Evolutionary conservation across 64 coral and sea anemone genomes (phyloP).

Genomic region (Hydrozoanthus tunicans): DNA sequence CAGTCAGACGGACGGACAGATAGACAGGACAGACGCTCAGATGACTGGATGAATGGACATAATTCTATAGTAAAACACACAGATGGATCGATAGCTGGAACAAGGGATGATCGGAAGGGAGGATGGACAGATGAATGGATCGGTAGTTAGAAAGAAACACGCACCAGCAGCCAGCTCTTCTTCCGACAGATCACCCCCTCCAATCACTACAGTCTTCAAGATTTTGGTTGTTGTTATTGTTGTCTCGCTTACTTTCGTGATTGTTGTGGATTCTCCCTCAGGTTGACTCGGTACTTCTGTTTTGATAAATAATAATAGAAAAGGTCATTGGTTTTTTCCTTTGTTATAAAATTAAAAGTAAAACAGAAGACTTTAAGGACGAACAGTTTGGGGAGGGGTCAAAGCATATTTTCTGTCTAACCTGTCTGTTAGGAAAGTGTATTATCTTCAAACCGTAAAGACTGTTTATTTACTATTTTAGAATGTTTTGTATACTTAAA

Average conservation of each 20-base stretch:
- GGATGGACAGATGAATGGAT: background rate
- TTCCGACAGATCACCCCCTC: background rate
- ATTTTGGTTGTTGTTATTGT: constrained; percentile 46
- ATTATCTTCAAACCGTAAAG: no score
- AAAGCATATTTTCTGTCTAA: background rate
- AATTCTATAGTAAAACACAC: background rate
- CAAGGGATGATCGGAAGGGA: background rate
- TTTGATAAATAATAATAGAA: background rate
- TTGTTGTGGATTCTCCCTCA: background rate
- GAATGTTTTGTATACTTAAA: no score
- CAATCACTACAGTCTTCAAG: constrained; percentile 17
- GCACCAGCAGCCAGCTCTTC: constrained; percentile 33
- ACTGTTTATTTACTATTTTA: no score
- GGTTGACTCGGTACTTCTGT: background rate
- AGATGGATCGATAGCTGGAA: background rate
- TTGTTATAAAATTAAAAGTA: background rate
- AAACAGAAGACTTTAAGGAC: no score
- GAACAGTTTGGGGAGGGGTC: no score
- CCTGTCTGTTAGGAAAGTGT: no score
- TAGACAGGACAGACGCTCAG: background rate
- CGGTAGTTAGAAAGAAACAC: background rate
- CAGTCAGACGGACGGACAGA: no score
- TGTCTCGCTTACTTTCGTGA: constrained; percentile 17
- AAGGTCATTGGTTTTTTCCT: background rate
- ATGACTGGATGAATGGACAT: background rate